phyloP scores from a whole-genome alignment of 1,140 invertebrate genomes.

The Daktulosphaira vitifoliae region DNA sequence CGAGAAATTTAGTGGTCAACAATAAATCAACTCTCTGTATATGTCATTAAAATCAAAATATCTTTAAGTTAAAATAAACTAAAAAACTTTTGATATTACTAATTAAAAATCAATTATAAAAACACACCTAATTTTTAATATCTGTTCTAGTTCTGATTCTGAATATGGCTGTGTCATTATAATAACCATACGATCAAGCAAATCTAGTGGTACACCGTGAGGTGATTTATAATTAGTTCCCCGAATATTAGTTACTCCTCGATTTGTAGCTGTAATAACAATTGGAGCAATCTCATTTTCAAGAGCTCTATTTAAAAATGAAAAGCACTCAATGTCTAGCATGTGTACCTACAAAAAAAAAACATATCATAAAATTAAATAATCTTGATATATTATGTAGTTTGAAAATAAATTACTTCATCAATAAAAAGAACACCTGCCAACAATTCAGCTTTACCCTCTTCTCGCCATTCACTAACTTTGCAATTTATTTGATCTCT shows the following conservation, averaged over 20 bases:
- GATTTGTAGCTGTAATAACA: constrained; percentile 98
- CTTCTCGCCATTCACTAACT: constrained; percentile 96
- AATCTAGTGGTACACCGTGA: constrained; percentile 93
- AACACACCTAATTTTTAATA: constrained; percentile 72
- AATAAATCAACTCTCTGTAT: no score
- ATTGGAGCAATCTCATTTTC: constrained; percentile 96
- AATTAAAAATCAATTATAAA: neutral
- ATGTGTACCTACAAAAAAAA: constrained; percentile 71
- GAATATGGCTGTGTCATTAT: constrained; percentile 83
- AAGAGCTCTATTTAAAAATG: constrained; percentile 90
- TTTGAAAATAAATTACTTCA: constrained; percentile 51
- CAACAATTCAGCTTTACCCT: constrained; percentile 97
- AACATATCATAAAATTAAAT: no score
- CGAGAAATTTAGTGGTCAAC: no score
- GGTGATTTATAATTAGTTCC: constrained; percentile 86
- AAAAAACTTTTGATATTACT: no score
- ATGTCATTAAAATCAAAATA: no score
- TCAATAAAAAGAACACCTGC: constrained; percentile 91
- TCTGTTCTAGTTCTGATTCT: constrained; percentile 83
- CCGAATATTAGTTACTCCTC: constrained; percentile 90
- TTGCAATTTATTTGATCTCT: constrained; percentile 98
- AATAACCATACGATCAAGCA: constrained; percentile 92
- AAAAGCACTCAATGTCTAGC: constrained; percentile 98
- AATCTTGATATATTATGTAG: no score
- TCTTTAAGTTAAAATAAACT: no score